phyloP scores from a whole-genome alignment of 2,888 invertebrate genomes.

The Acanthoscelides obtectus region DNA sequence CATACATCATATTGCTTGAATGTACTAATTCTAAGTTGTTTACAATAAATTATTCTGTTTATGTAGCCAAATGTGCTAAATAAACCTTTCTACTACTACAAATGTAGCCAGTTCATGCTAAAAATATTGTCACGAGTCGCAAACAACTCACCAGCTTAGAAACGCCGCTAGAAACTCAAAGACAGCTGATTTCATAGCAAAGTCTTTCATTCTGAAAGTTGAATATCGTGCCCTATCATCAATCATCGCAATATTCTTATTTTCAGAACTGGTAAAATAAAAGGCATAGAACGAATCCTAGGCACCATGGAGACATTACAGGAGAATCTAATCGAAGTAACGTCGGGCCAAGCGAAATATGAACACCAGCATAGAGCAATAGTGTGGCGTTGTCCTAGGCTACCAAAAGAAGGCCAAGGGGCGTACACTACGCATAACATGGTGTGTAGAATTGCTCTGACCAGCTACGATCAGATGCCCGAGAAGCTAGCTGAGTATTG shows the following conservation, averaged over 20 bases:
- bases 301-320: conserved; percentile 88
- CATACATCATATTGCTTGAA: too few relatives aligned
- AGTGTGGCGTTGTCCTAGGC: conserved; percentile 95
- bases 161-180: too few relatives aligned
- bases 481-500: conserved; percentile 85
- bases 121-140: too few relatives aligned
- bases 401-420: conserved; percentile 98
- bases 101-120: too few relatives aligned
- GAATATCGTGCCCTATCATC: too few relatives aligned
- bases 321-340: conserved; percentile 90
- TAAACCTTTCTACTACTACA: too few relatives aligned
- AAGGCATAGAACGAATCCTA: conserved; percentile 86
- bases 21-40: too few relatives aligned
- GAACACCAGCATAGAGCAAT: conserved; percentile 96
- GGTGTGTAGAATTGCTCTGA: conserved; percentile 90
- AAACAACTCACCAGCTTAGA: too few relatives aligned
- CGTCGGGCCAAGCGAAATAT: conserved; percentile 96
- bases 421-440: conserved; percentile 98
- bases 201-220: too few relatives aligned
- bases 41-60: too few relatives aligned
- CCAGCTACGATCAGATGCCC: conserved; percentile 96
- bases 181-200: too few relatives aligned
- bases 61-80: too few relatives aligned
- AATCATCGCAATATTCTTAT: conserved; percentile 3
- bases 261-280: conserved; percentile 77